Percentiles rank a stretch among this genome's conserved stretches.
Conservation (phyloP, 2,113 vertebrate species). For the Clinocottus analis region DNA sequence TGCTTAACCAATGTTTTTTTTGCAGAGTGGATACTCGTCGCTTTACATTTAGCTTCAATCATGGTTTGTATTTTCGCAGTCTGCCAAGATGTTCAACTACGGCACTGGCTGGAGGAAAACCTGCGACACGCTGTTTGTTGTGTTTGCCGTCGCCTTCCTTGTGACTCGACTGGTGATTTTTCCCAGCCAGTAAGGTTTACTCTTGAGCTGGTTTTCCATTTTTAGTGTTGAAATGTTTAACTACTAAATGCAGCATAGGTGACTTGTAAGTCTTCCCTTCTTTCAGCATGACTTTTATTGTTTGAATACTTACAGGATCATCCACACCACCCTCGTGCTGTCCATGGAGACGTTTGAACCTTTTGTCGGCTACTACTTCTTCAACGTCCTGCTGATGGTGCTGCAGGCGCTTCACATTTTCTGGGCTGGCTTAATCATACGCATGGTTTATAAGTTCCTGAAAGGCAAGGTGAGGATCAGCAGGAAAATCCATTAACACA, state of each 20-base stretch:
- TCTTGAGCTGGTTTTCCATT: not conserved
- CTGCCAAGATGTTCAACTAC: slow-evolving; percentile 91
- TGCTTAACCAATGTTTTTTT: not conserved
- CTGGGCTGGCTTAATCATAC: slow-evolving; percentile 92
- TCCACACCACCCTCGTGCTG: slow-evolving; percentile 87
- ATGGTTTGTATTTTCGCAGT: slow-evolving; percentile 73
- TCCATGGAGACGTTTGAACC: slow-evolving; percentile 87
- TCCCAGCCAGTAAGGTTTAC: slow-evolving; percentile 86
- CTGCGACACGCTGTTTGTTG: slow-evolving; percentile 85
- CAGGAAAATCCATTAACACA: not conserved
- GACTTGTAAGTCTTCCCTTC: not conserved
- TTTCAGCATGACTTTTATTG: not conserved
- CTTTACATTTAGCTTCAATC: not conserved
- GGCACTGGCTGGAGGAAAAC: slow-evolving; percentile 86
- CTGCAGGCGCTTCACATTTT: slow-evolving; percentile 92
- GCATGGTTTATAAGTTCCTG: slow-evolving; percentile 88
- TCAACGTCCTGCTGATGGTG: slow-evolving; percentile 86
- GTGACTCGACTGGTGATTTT: slow-evolving; percentile 87
- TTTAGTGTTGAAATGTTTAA: not conserved
- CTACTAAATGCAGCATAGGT: not conserved
- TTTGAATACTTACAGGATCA: slow-evolving; percentile 79
- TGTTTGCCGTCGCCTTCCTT: slow-evolving; percentile 87
- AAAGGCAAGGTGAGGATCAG: slow-evolving; percentile 85
- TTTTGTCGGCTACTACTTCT: slow-evolving; percentile 92
- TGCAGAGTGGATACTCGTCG: not conserved